Conservation (phyloP, 2,113 vertebrate genomes). For the Lanius ludovicianus region DNA sequence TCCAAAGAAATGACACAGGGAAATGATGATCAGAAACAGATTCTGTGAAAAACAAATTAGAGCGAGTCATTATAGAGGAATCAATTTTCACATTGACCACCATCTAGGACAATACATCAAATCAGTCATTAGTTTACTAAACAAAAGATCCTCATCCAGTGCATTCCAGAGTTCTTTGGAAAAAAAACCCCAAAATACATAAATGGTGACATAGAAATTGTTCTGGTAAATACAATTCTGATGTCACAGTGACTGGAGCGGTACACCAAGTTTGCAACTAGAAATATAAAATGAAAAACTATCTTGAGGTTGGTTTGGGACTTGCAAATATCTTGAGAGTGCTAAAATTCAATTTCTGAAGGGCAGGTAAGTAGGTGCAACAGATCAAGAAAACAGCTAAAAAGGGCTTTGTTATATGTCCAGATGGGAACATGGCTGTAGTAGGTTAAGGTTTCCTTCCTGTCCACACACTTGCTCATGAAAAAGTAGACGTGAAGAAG, state of each 20-base stretch:
- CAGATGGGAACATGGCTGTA: neutral
- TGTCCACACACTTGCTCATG: neutral
- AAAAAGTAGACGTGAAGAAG: neutral
- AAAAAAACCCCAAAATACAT: neutral
- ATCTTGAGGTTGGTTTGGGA: neutral
- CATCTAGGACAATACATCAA: neutral
- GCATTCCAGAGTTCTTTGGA: neutral
- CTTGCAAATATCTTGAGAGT: neutral
- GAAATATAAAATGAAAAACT: neutral
- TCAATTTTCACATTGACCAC: neutral
- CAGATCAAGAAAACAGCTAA: neutral
- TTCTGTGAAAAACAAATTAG: neutral
- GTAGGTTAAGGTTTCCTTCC: neutral
- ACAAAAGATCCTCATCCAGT: neutral
- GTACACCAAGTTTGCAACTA: neutral
- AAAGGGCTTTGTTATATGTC: neutral
- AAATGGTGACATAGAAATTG: neutral
- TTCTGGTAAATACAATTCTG: neutral
- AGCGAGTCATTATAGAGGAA: neutral
- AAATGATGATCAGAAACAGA: neutral
- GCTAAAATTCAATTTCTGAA: neutral
- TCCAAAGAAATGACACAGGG: neutral
- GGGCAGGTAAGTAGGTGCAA: neutral
- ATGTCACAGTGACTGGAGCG: neutral
- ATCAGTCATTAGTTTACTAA: neutral